Evolutionary conservation across 2,113 vertebrate genomes (phyloP).

Genomic region (Nycticebus coucang): DNA sequence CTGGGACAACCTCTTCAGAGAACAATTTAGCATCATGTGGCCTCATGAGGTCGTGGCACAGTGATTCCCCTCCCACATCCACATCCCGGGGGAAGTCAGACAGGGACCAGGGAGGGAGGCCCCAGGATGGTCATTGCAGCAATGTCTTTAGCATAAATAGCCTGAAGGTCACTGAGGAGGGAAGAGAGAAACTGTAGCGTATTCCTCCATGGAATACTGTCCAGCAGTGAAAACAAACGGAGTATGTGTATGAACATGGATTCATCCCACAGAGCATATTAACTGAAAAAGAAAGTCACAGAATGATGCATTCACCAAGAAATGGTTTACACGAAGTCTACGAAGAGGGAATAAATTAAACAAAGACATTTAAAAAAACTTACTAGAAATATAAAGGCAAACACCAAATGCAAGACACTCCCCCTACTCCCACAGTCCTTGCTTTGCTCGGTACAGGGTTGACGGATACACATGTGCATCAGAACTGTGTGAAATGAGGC

Average conservation of each 20-base stretch:
- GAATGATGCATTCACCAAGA: neutral
- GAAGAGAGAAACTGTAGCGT: neutral
- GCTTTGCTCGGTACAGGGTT: neutral
- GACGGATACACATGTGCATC: neutral
- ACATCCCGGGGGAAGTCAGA: neutral
- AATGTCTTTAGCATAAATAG: neutral
- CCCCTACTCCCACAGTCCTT: neutral
- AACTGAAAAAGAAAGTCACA: neutral
- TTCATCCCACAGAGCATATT: neutral
- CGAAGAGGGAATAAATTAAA: neutral
- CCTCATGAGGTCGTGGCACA: neutral
- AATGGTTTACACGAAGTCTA: neutral
- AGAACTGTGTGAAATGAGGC: neutral
- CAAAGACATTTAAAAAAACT: neutral
- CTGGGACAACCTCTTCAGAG: neutral
- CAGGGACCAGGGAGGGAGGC: neutral
- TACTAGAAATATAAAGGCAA: neutral
- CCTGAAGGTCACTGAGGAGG: neutral
- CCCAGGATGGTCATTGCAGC: neutral
- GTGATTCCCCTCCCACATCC: neutral
- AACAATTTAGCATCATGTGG: neutral
- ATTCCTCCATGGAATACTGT: neutral
- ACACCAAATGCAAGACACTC: neutral
- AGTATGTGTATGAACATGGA: neutral
- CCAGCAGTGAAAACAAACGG: neutral